Evolutionary conservation across 2,113 vertebrate species (phyloP).

Genomic region (Talpa occidentalis): DNA sequence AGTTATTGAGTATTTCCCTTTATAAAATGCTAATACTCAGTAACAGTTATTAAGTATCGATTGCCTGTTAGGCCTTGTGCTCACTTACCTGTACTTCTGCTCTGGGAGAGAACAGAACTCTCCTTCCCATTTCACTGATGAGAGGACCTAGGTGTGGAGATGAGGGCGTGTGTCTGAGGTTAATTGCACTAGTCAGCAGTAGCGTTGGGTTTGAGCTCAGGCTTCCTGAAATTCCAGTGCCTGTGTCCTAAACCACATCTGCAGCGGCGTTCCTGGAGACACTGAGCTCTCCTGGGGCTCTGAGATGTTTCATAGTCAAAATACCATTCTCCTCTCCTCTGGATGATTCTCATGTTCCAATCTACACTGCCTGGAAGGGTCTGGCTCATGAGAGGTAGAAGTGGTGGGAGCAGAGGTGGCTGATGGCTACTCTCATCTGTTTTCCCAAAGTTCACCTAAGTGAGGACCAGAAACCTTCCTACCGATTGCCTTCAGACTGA

Average conservation of each 20-base stretch:
- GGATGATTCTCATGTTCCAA: background rate
- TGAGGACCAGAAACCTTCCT: background rate
- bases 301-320: background rate
- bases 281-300: background rate
- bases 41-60: background rate
- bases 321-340: background rate
- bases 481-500: background rate
- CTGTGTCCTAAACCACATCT: background rate
- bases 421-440: background rate
- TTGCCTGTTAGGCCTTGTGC: background rate
- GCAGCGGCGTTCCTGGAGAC: background rate
- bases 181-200: background rate
- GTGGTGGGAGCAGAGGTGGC: background rate
- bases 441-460: background rate
- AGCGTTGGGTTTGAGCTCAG: background rate
- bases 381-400: background rate
- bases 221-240: background rate
- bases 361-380: background rate
- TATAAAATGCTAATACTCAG: background rate
- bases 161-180: fast-evolving
- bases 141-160: background rate
- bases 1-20: background rate
- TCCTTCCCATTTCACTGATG: background rate
- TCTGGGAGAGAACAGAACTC: background rate
- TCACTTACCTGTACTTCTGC: background rate